phyloP scores from a whole-genome alignment of 2,113 vertebrate genomes.

The Cheirogaleus medius region DNA sequence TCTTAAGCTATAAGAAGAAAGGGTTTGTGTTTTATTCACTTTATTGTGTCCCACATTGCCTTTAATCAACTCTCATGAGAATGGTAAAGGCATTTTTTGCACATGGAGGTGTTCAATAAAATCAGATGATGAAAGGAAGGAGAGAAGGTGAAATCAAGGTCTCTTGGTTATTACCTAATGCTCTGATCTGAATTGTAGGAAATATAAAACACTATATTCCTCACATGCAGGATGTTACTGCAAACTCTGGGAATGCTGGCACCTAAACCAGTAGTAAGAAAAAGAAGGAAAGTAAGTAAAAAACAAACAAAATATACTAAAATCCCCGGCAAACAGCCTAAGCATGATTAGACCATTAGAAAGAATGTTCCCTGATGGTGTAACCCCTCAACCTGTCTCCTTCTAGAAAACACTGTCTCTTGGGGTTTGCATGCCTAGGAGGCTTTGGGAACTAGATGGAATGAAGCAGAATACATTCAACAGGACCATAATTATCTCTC shows the following conservation, averaged over 20 bases:
- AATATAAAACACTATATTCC: background rate
- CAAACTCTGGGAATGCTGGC: background rate
- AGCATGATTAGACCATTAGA: background rate
- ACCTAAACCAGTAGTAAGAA: background rate
- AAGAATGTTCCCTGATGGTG: accelerated
- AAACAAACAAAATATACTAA: background rate
- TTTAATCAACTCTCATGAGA: background rate
- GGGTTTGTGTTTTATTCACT: background rate
- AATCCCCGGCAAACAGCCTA: background rate
- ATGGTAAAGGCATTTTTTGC: background rate
- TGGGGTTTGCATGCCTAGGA: background rate
- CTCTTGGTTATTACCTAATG: background rate
- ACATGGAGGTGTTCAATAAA: background rate
- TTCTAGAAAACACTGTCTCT: background rate
- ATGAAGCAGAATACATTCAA: constrained; percentile 11
- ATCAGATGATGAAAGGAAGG: background rate
- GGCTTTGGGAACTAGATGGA: constrained; percentile 10
- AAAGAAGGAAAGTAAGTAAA: background rate
- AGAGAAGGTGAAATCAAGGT: background rate
- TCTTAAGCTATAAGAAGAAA: background rate
- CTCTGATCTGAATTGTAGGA: background rate
- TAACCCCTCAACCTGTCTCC: background rate
- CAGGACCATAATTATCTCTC: background rate
- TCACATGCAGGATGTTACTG: background rate
- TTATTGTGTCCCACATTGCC: background rate